Conservation (phyloP, 2,113 vertebrate species). For the Sitta europaea region DNA sequence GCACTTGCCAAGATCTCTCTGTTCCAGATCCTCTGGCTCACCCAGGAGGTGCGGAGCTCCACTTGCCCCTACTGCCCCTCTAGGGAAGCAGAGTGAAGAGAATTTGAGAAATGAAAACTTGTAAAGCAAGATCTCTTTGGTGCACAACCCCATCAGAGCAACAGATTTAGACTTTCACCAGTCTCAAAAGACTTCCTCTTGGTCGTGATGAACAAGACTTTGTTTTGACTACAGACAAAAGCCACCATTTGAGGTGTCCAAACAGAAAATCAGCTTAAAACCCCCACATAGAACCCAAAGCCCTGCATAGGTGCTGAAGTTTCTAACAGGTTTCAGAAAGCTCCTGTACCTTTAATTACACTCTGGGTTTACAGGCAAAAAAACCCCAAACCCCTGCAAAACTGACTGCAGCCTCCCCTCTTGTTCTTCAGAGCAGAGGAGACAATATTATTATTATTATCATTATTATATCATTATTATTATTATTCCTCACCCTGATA, state of each 20-base stretch:
- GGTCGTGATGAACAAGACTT: neutral
- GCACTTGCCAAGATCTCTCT: neutral
- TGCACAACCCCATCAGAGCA: neutral
- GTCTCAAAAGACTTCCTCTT: neutral
- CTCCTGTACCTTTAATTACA: neutral
- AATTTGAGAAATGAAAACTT: neutral
- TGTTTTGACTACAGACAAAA: neutral
- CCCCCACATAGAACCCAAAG: neutral
- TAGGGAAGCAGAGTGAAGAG: neutral
- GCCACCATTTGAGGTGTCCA: neutral
- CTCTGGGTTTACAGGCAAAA: neutral
- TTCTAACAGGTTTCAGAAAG: neutral
- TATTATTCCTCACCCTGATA: neutral
- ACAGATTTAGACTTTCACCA: neutral
- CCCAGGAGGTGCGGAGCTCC: neutral
- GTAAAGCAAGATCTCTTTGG: neutral
- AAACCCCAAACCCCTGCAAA: rapidly evolving
- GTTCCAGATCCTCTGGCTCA: neutral
- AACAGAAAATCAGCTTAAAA: neutral
- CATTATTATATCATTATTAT: no score
- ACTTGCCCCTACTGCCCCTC: neutral
- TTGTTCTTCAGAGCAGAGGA: neutral
- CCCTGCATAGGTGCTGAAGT: neutral
- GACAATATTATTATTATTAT: no score
- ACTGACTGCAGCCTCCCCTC: neutral